These are phyloP conservation scores for Phyllostomus hastatus DNA, from an alignment of 2,113 vertebrate genomes.

Conservation along the genomic window DNA sequence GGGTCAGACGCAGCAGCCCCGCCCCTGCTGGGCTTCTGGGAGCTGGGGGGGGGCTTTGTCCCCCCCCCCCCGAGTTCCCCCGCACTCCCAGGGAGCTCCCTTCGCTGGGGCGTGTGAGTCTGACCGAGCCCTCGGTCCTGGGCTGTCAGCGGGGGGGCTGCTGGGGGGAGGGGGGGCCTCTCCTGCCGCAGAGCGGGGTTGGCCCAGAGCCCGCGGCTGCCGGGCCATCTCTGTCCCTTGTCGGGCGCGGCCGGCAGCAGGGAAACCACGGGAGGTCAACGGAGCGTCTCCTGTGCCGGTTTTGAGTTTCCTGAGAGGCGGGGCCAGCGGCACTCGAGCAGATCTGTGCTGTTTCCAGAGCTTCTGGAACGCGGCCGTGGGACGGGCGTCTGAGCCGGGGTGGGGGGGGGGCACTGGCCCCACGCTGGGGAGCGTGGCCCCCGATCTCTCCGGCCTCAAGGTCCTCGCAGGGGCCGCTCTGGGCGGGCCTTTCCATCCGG, in stretches of 20 bases:
- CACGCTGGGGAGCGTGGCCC: accelerated
- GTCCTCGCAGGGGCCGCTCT: accelerated
- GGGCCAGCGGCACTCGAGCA: neutral
- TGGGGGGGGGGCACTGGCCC: accelerated
- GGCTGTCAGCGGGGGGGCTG: neutral
- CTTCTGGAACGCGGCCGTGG: neutral
- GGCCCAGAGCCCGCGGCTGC: neutral
- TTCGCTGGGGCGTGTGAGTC: neutral
- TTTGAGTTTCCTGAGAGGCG: neutral
- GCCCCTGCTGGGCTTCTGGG: accelerated
- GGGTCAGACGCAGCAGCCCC: neutral
- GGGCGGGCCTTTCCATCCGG: accelerated
- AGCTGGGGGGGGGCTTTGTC: neutral
- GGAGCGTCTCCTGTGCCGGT: neutral
- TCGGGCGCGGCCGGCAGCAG: neutral
- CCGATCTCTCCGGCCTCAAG: accelerated
- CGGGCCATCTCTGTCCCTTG: constrained; percentile 14
- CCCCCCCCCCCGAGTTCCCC: too few species aligned
- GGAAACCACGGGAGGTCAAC: neutral
- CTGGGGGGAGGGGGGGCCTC: neutral
- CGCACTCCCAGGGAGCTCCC: neutral
- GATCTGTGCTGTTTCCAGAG: neutral
- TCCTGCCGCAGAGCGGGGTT: neutral
- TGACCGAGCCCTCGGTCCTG: accelerated
- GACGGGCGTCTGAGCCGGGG: too few species aligned